These are phyloP conservation scores for Battus philenor DNA, from an alignment of 1,140 invertebrate species.

Conservation along the genomic window DNA sequence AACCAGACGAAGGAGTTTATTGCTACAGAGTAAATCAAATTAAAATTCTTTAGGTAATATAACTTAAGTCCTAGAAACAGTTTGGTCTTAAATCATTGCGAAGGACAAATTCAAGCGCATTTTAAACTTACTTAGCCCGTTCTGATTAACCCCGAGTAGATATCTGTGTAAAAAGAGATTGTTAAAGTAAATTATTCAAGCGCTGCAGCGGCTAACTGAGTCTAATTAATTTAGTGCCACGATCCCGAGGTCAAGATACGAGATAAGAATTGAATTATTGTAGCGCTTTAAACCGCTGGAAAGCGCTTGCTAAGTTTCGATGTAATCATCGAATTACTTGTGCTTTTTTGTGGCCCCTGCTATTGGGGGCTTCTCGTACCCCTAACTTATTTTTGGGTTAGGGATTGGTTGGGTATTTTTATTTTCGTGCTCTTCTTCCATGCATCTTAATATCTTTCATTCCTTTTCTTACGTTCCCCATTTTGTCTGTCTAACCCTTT, in stretches of 20 bases:
- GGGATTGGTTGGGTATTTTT: background rate
- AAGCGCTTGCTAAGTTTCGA: background rate
- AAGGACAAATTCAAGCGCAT: constrained; percentile 14
- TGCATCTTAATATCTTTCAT: background rate
- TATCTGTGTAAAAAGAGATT: constrained; percentile 27
- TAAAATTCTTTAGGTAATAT: no score
- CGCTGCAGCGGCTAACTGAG: constrained; percentile 26
- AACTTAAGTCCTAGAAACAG: constrained; percentile 3
- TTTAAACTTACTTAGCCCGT: constrained; percentile 23
- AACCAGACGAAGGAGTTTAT: no score
- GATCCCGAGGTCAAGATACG: constrained; percentile 26
- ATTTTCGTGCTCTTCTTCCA: background rate
- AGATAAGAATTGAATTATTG: constrained; percentile 26
- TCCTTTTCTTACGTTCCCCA: background rate
- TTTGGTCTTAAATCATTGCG: constrained; percentile 1
- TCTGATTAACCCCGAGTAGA: constrained; percentile 24
- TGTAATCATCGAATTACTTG: constrained; percentile 13
- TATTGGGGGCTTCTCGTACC: no score
- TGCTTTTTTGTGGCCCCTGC: constrained; percentile 1
- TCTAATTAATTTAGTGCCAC: constrained; percentile 25
- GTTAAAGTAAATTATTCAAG: constrained; percentile 27
- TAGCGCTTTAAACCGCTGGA: constrained; percentile 19
- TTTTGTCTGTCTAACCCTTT: no score
- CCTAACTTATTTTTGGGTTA: no score
- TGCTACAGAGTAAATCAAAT: no score